phyloP scores from a whole-genome alignment of 2,797 vertebrate genomes.

The Malacoraja senta region DNA sequence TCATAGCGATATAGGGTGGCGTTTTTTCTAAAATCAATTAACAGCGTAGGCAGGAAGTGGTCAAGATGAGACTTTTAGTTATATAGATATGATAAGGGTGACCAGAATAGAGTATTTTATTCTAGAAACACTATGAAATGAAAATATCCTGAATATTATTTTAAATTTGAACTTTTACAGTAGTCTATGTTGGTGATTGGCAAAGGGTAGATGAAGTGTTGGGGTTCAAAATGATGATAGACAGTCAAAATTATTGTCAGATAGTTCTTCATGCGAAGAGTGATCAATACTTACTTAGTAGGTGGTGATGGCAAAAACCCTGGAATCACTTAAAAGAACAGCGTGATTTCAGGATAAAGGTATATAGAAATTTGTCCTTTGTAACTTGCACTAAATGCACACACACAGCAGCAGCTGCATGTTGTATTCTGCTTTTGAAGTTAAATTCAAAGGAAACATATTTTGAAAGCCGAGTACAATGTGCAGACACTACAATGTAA shows the following conservation, averaged over 20 bases:
- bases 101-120: background rate
- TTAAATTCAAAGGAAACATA: no score
- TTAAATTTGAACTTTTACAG: background rate
- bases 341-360: background rate
- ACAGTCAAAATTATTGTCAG: background rate
- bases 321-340: constrained; percentile 5
- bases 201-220: no score
- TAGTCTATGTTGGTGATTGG: background rate
- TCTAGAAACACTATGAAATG: background rate
- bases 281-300: background rate
- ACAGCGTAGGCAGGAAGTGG: no score
- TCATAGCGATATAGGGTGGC: no score
- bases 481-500: no score
- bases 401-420: no score
- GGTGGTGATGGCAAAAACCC: background rate
- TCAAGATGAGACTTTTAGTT: no score
- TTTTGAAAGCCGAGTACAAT: no score
- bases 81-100: background rate
- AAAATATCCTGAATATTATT: background rate
- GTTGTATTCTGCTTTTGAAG: no score
- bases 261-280: background rate
- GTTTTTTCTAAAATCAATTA: no score
- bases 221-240: background rate
- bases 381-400: no score
- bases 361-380: no score